phyloP scores from a whole-genome alignment of 2,797 vertebrate genomes.

The Valencia hispanica region DNA sequence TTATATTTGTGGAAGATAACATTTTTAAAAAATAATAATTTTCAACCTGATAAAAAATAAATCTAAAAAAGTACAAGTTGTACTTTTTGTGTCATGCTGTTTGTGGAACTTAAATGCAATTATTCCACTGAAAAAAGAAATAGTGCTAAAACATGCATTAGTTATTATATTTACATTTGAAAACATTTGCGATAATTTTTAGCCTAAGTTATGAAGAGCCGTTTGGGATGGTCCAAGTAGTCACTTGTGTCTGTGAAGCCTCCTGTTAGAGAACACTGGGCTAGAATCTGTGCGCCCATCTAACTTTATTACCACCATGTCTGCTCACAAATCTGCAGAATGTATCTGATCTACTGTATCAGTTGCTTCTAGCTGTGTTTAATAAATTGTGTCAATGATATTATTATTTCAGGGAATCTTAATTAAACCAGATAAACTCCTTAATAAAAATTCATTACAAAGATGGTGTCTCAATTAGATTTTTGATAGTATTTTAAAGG shows the following conservation, averaged over 20 bases:
- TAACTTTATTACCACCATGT: neutral
- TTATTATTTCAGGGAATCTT: neutral
- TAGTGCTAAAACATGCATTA: too few relatives aligned
- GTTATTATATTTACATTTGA: neutral
- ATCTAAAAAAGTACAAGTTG: neutral
- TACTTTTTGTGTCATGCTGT: neutral
- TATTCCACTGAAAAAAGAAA: too few relatives aligned
- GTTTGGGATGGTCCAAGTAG: neutral
- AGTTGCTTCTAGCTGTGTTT: neutral
- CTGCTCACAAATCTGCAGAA: neutral
- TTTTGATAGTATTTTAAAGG: neutral
- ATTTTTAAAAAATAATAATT: neutral
- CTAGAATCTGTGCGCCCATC: neutral
- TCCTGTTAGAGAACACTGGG: neutral
- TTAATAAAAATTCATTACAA: neutral
- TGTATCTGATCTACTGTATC: neutral
- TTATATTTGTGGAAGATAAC: too few relatives aligned
- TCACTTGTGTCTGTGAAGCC: neutral
- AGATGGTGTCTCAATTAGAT: neutral
- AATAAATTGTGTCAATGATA: neutral
- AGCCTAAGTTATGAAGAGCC: neutral
- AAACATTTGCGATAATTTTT: neutral
- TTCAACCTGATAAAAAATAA: neutral
- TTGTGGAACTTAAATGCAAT: too few relatives aligned
- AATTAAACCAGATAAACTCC: neutral